These are phyloP conservation scores for Chorisops tibialis DNA, from an alignment of 2,888 invertebrate genomes.

Conservation along the genomic window DNA sequence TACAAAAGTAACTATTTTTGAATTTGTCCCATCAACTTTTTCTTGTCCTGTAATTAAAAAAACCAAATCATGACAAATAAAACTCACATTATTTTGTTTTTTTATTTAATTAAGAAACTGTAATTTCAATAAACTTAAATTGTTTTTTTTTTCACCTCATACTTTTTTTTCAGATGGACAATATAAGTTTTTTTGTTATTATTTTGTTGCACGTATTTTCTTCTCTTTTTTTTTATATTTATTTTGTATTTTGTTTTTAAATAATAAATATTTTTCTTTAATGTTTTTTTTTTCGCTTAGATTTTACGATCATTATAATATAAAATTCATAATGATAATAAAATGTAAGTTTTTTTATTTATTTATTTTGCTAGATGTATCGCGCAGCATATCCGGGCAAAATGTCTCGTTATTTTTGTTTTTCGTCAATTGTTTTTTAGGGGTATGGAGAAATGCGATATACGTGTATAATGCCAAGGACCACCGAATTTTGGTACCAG, in stretches of 20 bases:
- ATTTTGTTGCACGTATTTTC: conserved; percentile 26
- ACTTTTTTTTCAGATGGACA: conserved; percentile 37
- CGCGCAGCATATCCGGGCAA: too few species aligned
- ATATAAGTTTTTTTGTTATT: conserved; percentile 33
- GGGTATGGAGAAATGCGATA: too few species aligned
- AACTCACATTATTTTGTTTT: conserved; percentile 37
- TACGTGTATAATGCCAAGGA: too few species aligned
- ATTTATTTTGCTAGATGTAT: not conserved
- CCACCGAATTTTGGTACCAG: too few species aligned
- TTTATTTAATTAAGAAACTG: conserved; percentile 53
- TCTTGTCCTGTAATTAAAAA: too few species aligned
- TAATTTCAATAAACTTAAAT: conserved; percentile 54
- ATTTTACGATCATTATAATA: conserved; percentile 17
- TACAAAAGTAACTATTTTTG: too few species aligned
- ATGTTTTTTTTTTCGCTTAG: not conserved
- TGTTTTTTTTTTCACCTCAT: conserved; percentile 35
- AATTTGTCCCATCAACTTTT: too few species aligned
- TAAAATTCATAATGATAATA: conserved; percentile 21
- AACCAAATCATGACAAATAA: too few species aligned
- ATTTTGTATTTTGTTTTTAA: not conserved
- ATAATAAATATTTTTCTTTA: conserved; percentile 12
- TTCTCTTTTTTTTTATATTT: not conserved
- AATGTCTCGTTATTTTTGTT: too few species aligned
- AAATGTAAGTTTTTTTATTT: conserved; percentile 9
- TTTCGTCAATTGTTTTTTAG: too few species aligned